These are phyloP conservation scores for Ophonus ardosiacus DNA, from an alignment of 2,888 invertebrate genomes.

Conservation along the genomic window DNA sequence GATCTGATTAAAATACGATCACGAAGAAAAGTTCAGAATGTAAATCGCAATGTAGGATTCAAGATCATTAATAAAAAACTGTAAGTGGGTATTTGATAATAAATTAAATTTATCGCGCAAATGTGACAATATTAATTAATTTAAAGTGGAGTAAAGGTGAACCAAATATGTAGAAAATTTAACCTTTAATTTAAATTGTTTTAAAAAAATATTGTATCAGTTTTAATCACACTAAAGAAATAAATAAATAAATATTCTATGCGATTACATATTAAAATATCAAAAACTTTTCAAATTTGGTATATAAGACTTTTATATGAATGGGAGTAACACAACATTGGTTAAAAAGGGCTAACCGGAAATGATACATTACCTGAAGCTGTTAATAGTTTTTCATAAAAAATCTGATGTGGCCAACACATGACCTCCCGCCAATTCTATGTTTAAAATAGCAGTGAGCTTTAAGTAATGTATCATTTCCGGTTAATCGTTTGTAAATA, in stretches of 20 bases:
- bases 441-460: no score
- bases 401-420: no score
- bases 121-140: not conserved
- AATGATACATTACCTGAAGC: no score
- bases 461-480: no score
- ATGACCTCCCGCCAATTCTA: no score
- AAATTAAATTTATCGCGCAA: not conserved
- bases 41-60: not conserved
- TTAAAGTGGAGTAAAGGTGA: not conserved
- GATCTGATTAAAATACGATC: constrained; percentile 25
- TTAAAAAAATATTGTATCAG: not conserved
- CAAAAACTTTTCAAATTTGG: no score
- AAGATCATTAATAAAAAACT: not conserved
- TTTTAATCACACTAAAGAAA: not conserved
- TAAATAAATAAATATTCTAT: not conserved
- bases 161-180: not conserved
- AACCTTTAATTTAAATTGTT: not conserved
- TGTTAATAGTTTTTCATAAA: no score
- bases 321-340: no score
- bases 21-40: not conserved
- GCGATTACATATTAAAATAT: no score
- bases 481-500: no score
- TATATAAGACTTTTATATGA: no score
- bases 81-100: not conserved
- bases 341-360: no score